Percentiles rank a stretch among this genome's conserved stretches.
These are phyloP conservation scores for Pedetes capensis DNA, from an alignment of 2,113 vertebrate genomes.

Conservation along the genomic window DNA sequence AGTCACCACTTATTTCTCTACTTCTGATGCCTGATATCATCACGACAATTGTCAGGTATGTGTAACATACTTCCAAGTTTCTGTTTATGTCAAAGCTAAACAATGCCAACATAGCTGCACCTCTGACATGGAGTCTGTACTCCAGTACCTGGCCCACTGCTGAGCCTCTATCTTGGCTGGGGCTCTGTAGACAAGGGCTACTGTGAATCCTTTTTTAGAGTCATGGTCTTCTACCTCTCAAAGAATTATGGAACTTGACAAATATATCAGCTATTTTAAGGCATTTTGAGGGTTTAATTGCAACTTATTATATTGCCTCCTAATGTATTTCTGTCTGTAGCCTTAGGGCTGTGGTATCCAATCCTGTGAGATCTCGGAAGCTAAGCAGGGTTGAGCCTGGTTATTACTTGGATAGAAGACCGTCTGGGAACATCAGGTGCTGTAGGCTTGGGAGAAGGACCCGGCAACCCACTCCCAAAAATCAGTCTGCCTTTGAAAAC, in stretches of 20 bases:
- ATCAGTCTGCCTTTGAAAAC: too few species aligned
- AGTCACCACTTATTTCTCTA: background rate
- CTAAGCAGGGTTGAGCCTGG: too few species aligned
- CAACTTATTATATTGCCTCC: background rate
- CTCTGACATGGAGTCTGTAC: rapidly evolving
- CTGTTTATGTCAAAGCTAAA: background rate
- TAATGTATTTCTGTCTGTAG: slow-evolving; percentile 6
- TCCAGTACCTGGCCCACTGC: background rate
- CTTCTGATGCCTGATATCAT: background rate
- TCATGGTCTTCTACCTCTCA: background rate
- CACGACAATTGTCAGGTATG: background rate
- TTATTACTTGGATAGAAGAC: too few species aligned
- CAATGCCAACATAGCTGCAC: background rate
- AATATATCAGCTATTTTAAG: background rate
- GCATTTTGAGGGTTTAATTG: slow-evolving; percentile 14
- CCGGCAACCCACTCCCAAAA: too few species aligned
- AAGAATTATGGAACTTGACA: background rate
- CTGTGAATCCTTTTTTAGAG: background rate
- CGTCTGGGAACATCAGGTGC: too few species aligned
- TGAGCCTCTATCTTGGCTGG: background rate
- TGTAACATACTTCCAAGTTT: background rate
- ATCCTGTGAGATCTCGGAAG: too few species aligned
- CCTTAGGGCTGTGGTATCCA: too few species aligned
- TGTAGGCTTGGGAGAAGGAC: too few species aligned
- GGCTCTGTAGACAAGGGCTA: background rate